Conservation (phyloP, 2,797 vertebrate species). For the Scolopax rusticola region DNA sequence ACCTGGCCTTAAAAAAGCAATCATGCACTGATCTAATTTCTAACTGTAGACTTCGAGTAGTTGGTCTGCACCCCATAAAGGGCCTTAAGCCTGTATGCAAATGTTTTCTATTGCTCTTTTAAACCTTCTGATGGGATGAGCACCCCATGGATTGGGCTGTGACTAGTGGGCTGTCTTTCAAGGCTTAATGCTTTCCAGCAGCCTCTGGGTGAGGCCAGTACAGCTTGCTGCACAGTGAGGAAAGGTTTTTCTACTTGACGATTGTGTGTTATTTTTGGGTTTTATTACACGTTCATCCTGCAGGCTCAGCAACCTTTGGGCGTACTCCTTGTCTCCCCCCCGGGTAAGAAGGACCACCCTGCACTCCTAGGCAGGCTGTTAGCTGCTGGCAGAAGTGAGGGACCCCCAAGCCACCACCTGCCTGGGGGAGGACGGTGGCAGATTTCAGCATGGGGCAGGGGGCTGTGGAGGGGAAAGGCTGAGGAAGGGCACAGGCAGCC, state of each 20-base stretch:
- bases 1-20: background rate
- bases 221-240: background rate
- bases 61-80: background rate
- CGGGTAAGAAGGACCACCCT: background rate
- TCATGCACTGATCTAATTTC: background rate
- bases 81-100: background rate
- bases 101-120: background rate
- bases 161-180: constrained; percentile 1
- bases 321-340: rapidly evolving
- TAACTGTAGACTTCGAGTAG: background rate
- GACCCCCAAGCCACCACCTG: background rate
- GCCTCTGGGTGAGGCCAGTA: background rate
- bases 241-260: background rate
- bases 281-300: background rate
- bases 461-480: background rate
- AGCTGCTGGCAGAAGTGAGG: background rate
- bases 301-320: background rate
- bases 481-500: rapidly evolving
- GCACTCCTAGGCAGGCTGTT: background rate
- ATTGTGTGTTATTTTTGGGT: constrained; percentile 1
- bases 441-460: background rate
- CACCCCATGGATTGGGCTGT: background rate
- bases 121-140: background rate
- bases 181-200: background rate
- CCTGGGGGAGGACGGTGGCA: background rate